phyloP scores from a whole-genome alignment of 2,113 vertebrate species.

The Erpornis zantholeuca region DNA sequence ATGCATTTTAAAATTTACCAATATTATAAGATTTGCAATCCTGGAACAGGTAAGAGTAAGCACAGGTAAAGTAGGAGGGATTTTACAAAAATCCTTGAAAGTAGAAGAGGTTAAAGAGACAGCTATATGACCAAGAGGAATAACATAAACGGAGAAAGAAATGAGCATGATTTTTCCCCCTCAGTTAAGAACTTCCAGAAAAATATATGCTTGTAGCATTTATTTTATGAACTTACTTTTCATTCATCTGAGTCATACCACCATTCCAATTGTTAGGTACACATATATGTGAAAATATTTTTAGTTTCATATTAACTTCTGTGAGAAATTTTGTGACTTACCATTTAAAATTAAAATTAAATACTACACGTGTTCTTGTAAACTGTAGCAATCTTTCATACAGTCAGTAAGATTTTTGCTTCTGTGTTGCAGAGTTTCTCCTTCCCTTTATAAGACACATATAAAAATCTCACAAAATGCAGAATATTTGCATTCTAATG shows the following conservation, averaged over 20 bases:
- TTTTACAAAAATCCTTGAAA: neutral
- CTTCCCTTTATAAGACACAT: neutral
- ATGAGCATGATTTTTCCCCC: fast-evolving
- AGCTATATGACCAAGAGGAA: neutral
- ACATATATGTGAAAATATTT: neutral
- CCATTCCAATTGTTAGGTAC: neutral
- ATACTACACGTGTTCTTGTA: neutral
- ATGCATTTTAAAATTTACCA: neutral
- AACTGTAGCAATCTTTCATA: neutral
- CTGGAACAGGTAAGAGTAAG: neutral
- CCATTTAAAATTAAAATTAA: neutral
- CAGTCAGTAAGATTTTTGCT: neutral
- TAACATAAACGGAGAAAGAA: neutral
- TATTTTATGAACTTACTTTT: neutral
- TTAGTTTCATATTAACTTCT: neutral
- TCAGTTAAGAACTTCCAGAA: neutral
- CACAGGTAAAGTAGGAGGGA: neutral
- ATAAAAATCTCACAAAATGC: neutral
- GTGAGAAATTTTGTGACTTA: neutral
- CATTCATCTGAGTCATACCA: neutral
- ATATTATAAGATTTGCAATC: neutral
- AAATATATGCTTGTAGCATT: fast-evolving
- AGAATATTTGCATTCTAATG: neutral
- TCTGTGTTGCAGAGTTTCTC: neutral
- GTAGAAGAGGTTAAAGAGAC: neutral